Conservation (phyloP, 2,113 vertebrate species). For the Puffinus mauretanicus region DNA sequence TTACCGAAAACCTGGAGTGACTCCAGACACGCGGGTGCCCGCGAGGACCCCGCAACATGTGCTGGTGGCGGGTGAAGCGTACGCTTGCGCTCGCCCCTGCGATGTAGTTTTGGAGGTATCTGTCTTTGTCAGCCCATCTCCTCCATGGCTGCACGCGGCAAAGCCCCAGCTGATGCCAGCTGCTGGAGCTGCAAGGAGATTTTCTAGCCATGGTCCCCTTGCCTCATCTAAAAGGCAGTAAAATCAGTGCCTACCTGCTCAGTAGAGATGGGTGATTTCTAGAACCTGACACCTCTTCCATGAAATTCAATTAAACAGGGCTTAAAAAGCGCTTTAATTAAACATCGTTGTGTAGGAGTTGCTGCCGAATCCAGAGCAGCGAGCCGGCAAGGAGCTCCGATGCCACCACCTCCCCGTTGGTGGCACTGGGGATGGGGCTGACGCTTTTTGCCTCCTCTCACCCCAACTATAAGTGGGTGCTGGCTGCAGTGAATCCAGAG, state of each 20-base stretch:
- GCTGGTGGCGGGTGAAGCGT: background rate
- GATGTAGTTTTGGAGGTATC: background rate
- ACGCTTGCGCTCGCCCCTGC: background rate
- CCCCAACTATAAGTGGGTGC: background rate
- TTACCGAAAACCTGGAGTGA: background rate
- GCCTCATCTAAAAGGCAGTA: background rate
- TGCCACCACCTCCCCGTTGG: background rate
- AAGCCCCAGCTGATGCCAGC: background rate
- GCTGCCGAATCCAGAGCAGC: background rate
- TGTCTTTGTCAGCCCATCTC: background rate
- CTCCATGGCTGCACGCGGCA: background rate
- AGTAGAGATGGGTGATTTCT: background rate
- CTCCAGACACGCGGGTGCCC: background rate
- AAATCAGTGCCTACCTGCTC: background rate
- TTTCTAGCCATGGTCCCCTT: background rate
- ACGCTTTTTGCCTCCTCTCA: background rate
- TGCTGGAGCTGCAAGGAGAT: background rate
- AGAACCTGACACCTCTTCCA: background rate
- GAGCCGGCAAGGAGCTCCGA: background rate
- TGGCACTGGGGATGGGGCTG: background rate
- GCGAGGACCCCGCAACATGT: accelerated
- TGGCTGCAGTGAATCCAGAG: background rate
- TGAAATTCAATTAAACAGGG: background rate
- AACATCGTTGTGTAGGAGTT: background rate
- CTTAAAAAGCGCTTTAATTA: background rate